These are phyloP conservation scores for Etheostoma nigrum DNA, from an alignment of 2,797 vertebrate species.

Conservation along the genomic window DNA sequence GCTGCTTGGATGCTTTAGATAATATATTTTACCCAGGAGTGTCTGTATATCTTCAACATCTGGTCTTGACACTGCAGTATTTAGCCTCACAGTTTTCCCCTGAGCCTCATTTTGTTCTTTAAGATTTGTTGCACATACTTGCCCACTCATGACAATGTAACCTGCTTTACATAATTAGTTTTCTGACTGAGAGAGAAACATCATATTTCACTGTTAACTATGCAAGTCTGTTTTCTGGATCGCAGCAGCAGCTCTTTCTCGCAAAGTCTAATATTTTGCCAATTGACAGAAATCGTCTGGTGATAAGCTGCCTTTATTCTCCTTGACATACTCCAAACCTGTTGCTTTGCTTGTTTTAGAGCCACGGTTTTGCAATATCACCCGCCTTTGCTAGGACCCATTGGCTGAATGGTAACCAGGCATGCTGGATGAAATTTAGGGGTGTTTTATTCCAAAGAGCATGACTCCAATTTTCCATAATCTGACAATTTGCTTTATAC, in stretches of 20 bases:
- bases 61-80: slow-evolving; percentile 45
- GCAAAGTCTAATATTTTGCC: neutral
- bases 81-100: slow-evolving; percentile 16
- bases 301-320: slow-evolving; percentile 10
- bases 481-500: slow-evolving; percentile 21
- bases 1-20: slow-evolving; percentile 26
- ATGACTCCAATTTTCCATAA: slow-evolving; percentile 59
- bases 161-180: slow-evolving; percentile 24
- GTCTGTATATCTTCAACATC: slow-evolving; percentile 61
- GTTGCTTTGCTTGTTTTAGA: slow-evolving; percentile 2
- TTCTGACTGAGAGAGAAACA: slow-evolving; percentile 27
- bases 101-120: slow-evolving; percentile 13
- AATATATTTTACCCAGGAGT: slow-evolving; percentile 40
- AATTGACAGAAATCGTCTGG: slow-evolving; percentile 22
- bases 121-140: slow-evolving; percentile 47
- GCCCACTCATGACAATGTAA: slow-evolving; percentile 18
- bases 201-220: slow-evolving; percentile 43
- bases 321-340: neutral
- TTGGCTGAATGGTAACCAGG: slow-evolving; percentile 33
- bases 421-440: slow-evolving; percentile 33
- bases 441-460: slow-evolving; percentile 43
- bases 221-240: slow-evolving; percentile 20
- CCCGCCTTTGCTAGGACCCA: slow-evolving; percentile 41
- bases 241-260: slow-evolving; percentile 11
- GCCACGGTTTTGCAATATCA: neutral